Base-by-base conservation (phyloP, 2,113 vertebrate species). In the Caretta caretta region DNA sequence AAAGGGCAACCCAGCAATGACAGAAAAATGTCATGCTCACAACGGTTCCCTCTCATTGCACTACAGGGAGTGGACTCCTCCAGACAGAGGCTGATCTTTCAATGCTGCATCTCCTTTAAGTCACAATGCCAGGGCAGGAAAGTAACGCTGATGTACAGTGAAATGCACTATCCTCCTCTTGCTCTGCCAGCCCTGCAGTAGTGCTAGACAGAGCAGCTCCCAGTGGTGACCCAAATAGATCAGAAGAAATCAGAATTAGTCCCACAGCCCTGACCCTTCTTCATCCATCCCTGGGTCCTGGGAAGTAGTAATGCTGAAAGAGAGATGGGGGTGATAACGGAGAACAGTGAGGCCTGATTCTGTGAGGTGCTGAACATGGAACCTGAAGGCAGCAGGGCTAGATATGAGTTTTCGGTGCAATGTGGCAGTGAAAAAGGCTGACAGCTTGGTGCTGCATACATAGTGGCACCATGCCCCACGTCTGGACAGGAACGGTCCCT, bases 101-200 rank as follows among this genome's bases (percentile, higher is more conserved):
- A 27, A 27, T 25, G 4, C 6, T 59, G 50, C 31, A 69, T n/a
- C 62, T 69, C 16, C 62, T 69, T 69, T 69, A 35, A 35, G 62
- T 4, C 62, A 35, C 7, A 4, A 16, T 69, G 62, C 31, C 2
- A 8, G 31, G 62, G 35, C 35, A n/a, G 62, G 14, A 69, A 9
- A 69, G 31, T n/a, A 69, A 35, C 8, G 4, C 62, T 69, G 62
- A 69, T 69, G 35, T 69, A n/a, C 35, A 69, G 62, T n/a, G 62
- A 69, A 69, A 69, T 17, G 62, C 62, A 35, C 35, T 3, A 17
- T 8, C 5, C 12, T 29, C 11, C 46, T 1, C 88, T 65, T 0
- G 2, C 29, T 38, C 11, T 85, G 62, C 19, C 16, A 1, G 0
- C 2, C 1, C 5, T 5, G 19, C 0, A 0, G 11, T 54, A 7